Base-by-base conservation (phyloP, 2,113 vertebrate genomes). In the Clarias gariepinus region DNA sequence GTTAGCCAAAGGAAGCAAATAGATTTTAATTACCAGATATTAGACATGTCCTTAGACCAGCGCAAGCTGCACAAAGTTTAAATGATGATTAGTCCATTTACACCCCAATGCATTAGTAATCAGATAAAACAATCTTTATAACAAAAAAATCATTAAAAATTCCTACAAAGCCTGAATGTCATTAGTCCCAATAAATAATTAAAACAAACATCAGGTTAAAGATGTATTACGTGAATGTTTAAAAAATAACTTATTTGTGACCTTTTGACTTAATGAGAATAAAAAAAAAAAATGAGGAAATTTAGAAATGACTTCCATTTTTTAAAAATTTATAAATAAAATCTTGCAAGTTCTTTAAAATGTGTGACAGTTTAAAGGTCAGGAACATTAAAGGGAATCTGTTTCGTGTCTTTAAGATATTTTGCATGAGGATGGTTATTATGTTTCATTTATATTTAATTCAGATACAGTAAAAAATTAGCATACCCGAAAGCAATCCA, bases 331-430 rank as follows among this genome's bases (percentile, higher is more conserved):
- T 28, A 25, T n/a, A 53, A 15, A 57, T 15, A 58, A 58, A 21
- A 8, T 18, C 2, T 41, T 52, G 33, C 60, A 84, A 63, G 82
- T 90, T 82, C 82, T 86, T 86, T 36, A n/a, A 90, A 85, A 83
- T 68, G 87, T 86, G 71, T 81, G 74, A 87, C 80, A 89, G 86
- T 90, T 82, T 85, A 88, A 87, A 91, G 86, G 87, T 90, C 90
- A 90, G 89, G 76, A 84, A 84, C 81, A 81, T 87, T 83, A 87
- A 83, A 57, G 60, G 73, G 63, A 82, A 71, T 83, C 66, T 55
- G 41, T 81, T 68, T 36, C 25, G 73, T 89, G 81, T 86, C 81
- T 83, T 86, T 30, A 66, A 77, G 85, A 66, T 86, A 89, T 84
- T 88, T 81, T 89, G 76, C 76, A 86, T 74, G 69, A 47, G 57